phyloP scores from a whole-genome alignment of 2,888 invertebrate species.

The Heliconius hortense region DNA sequence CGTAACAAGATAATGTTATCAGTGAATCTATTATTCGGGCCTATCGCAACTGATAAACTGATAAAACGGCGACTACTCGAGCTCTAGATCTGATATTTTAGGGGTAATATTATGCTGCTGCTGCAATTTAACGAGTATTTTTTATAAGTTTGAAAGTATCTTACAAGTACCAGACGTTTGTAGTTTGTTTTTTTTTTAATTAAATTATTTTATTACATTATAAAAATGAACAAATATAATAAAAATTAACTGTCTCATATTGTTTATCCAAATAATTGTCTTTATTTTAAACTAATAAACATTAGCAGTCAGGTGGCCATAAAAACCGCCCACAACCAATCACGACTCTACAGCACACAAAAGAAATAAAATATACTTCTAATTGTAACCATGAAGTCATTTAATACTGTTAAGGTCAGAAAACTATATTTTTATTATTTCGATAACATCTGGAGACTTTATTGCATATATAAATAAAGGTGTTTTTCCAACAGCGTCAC shows the following conservation, averaged over 20 bases:
- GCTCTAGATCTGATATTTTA: neutral
- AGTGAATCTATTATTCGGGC: constrained; percentile 55
- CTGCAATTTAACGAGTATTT: neutral
- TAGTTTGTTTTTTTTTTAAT: neutral
- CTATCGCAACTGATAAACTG: constrained; percentile 57
- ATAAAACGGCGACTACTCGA: constrained; percentile 21
- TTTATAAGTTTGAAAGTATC: neutral
- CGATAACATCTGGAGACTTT: constrained; percentile 19
- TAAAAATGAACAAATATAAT: neutral
- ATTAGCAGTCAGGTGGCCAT: neutral
- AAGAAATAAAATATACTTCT: constrained; percentile 11
- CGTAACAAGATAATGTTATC: constrained; percentile 53
- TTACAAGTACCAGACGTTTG: neutral
- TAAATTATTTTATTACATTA: neutral
- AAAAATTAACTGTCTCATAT: neutral
- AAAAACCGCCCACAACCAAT: constrained; percentile 8
- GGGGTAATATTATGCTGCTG: neutral
- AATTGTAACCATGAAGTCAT: constrained; percentile 21
- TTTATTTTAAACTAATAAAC: constrained; percentile 2
- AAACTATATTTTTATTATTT: constrained; percentile 19
- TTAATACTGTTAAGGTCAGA: constrained; percentile 27
- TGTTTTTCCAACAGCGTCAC: neutral
- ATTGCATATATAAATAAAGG: constrained; percentile 20
- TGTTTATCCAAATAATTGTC: neutral
- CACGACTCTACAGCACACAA: neutral